These are phyloP conservation scores for Agapornis roseicollis DNA, from an alignment of 2,113 vertebrate species.

Conservation along the genomic window DNA sequence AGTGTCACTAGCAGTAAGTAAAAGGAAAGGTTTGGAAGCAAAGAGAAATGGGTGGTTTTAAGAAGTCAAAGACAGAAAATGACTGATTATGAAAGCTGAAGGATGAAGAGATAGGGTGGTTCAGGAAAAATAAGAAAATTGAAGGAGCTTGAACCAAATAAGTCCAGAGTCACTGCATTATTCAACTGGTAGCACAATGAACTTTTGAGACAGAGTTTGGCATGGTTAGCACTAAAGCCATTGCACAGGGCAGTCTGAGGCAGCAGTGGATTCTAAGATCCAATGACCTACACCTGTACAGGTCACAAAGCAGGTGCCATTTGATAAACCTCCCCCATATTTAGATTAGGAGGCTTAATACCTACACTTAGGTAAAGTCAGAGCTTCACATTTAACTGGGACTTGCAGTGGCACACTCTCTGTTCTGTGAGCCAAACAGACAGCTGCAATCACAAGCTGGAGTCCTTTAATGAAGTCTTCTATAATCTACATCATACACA, in stretches of 20 bases:
- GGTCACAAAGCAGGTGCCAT: not conserved
- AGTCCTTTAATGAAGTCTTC: not conserved
- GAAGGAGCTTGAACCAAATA: not conserved
- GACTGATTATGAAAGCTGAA: not conserved
- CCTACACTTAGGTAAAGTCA: not conserved
- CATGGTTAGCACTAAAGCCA: not conserved
- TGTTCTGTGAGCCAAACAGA: not conserved
- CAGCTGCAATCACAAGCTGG: not conserved
- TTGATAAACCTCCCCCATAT: not conserved
- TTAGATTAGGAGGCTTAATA: not conserved
- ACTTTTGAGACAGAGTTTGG: not conserved
- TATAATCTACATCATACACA: not conserved
- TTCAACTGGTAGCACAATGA: not conserved
- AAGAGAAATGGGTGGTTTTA: not conserved
- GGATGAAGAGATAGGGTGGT: not conserved
- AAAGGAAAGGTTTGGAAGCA: not conserved
- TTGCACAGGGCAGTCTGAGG: not conserved
- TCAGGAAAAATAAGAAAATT: not conserved
- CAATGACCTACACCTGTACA: not conserved
- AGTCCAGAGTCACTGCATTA: not conserved
- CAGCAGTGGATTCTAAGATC: not conserved
- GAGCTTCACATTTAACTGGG: not conserved
- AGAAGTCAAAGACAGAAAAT: not conserved
- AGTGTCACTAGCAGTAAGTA: not conserved
- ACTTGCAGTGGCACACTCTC: not conserved